Percentiles rank a stretch among this genome's conserved stretches.
Evolutionary conservation across 2,797 vertebrate species (phyloP).

Genomic region (Ateles fusciceps): DNA sequence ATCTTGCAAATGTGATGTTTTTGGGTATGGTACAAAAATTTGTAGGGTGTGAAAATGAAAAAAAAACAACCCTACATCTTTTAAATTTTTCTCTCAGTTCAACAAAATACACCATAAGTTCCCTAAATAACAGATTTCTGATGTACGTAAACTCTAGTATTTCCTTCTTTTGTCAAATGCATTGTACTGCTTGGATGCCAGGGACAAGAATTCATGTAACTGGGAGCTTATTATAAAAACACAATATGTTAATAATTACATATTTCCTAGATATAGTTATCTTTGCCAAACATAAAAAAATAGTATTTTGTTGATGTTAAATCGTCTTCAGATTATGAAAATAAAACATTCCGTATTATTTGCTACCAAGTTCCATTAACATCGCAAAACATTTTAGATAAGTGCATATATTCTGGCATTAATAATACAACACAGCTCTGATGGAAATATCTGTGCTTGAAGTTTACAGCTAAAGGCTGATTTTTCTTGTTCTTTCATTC

Average conservation of each 20-base stretch:
- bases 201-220: not conserved
- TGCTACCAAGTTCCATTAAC: not conserved
- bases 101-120: slow-evolving; percentile 16
- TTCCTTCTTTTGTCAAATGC: slow-evolving; percentile 51
- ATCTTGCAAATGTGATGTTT: not conserved
- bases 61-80: not conserved
- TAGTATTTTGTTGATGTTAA: slow-evolving; percentile 24
- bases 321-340: slow-evolving; percentile 7
- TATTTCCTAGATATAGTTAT: not conserved
- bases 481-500: slow-evolving; percentile 10
- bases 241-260: not conserved
- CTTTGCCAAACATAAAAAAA: not conserved
- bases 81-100: slow-evolving; percentile 17
- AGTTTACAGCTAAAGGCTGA: not conserved
- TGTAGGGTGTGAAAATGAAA: not conserved
- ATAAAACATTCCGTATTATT: not conserved
- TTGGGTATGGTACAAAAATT: not conserved
- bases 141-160: not conserved
- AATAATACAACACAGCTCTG: not conserved
- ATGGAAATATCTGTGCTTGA: not conserved
- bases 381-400: not conserved
- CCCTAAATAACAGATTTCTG: slow-evolving; percentile 18
- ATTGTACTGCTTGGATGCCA: not conserved
- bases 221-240: slow-evolving; percentile 22
- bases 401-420: not conserved